Percentiles rank a stretch among this genome's conserved stretches.
These are phyloP conservation scores for Zosterops japonicus DNA, from an alignment of 2,113 vertebrate genomes.

Conservation along the genomic window DNA sequence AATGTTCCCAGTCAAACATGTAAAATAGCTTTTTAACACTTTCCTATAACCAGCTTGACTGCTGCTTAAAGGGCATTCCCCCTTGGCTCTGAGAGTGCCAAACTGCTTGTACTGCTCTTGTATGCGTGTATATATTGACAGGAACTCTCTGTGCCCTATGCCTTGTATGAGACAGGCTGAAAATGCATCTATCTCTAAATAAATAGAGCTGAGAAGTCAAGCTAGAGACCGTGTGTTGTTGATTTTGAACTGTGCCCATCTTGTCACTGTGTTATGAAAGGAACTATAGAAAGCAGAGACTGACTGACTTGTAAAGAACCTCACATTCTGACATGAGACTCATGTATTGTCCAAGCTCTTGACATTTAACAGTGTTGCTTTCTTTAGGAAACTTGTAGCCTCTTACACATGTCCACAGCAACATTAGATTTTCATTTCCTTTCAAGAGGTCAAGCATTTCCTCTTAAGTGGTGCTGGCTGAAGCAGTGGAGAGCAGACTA, in stretches of 20 bases:
- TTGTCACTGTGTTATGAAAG: neutral
- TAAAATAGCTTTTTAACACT: conserved; percentile 65
- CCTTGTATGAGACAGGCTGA: conserved; percentile 10
- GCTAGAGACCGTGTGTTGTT: neutral
- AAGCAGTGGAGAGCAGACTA: neutral
- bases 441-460: neutral
- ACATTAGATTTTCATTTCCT: neutral
- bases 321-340: neutral
- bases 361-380: neutral
- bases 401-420: neutral
- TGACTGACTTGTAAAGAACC: conserved; percentile 9
- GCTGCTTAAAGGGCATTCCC: conserved; percentile 53
- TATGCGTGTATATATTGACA: neutral
- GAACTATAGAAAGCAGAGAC: neutral
- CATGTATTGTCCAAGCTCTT: neutral
- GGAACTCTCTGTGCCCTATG: neutral
- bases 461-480: neutral
- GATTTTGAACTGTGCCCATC: conserved; percentile 3
- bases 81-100: conserved; percentile 34
- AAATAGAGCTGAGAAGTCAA: conserved; percentile 22
- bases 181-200: neutral
- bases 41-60: conserved; percentile 53
- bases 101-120: conserved; percentile 40
- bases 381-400: neutral
- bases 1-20: conserved; percentile 27